Conservation (phyloP, 1,140 invertebrate genomes). For the Drosophila azteca region DNA sequence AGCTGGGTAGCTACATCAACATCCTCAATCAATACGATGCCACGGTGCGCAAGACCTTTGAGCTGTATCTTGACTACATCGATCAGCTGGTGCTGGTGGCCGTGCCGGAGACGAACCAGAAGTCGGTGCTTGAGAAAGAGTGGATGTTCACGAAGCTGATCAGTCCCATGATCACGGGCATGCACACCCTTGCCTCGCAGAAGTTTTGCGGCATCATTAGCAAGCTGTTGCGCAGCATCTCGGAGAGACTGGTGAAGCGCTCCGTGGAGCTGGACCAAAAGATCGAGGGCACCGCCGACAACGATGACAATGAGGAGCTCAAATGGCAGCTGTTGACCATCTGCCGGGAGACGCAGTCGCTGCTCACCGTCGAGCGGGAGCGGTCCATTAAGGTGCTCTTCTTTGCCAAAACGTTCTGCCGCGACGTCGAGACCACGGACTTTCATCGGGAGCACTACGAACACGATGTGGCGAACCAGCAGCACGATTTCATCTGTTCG, state of each 20-base stretch:
- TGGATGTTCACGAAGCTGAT: constrained; percentile 90
- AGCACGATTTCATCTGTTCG: constrained; percentile 84
- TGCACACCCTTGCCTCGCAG: constrained; percentile 87
- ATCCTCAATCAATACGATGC: constrained; percentile 90
- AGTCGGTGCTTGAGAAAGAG: constrained; percentile 91
- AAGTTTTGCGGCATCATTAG: constrained; percentile 87
- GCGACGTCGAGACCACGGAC: constrained; percentile 87
- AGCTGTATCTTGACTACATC: constrained; percentile 90
- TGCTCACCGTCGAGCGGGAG: constrained; percentile 92
- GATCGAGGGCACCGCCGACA: constrained; percentile 64
- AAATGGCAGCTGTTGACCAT: constrained; percentile 86
- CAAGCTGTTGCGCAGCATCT: constrained; percentile 73
- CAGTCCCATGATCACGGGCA: constrained; percentile 88
- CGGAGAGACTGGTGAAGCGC: constrained; percentile 67
- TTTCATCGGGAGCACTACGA: constrained; percentile 84
- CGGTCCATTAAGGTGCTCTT: constrained; percentile 90
- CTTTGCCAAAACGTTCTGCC: constrained; percentile 91
- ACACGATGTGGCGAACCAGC: constrained; percentile 75
- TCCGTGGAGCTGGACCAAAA: constrained; percentile 71
- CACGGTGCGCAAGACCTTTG: constrained; percentile 89
- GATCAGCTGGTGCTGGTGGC: constrained; percentile 89
- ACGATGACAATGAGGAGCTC: constrained; percentile 67
- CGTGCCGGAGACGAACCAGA: constrained; percentile 88
- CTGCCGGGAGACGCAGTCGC: constrained; percentile 90
- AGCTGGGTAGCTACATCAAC: constrained; percentile 84